Evolutionary conservation across 2,888 invertebrate genomes (phyloP), one percentile per base, ranked within the genome.

Genomic region (Drosophila gaucha): DNA sequence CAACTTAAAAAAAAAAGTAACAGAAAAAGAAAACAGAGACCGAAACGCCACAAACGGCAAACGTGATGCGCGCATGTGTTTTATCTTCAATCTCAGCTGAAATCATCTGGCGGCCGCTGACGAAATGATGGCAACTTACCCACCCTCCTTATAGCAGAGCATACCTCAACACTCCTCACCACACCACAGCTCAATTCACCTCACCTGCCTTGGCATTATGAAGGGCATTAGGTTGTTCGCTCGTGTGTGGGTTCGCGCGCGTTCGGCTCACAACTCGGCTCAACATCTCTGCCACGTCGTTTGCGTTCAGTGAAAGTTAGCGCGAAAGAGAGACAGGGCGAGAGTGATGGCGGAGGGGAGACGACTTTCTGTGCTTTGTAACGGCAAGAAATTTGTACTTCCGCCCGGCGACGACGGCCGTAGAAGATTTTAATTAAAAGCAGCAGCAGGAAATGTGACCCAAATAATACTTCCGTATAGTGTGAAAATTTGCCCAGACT

Each of bases 361-460:
- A 44, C 30, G 44, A 26, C 44, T 74, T 65, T 67, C 49, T 60
- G 67, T 60, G 67, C 67, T 86, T 83, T 80, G 65, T 70, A 80
- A 67, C 64, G 64, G 55, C 73, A 65, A 83, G 71, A 80, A 86
- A 86, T 86, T 85, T 80, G 79, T 78, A 85, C 82, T 78, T 87
- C 88, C 88, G 85, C 59, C 66, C 58, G 66, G 41, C 57, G 52
- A 43, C 68, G 65, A 57, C 54, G 59, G 22, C 51, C 66, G 52
- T 62, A 62, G 66, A 87, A 87, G 82, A 86, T 86, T 84, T 84
- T 88, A 84, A 84, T 84, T 84, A 86, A 86, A 84, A 86, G 83
- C 83, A 86, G 83, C 83, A 86, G 83, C 83, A 74, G 88, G 88
- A 84, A 88, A 86, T 84, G 84, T 88, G 84, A 82, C 88, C 86